Evolutionary conservation across 2,888 invertebrate genomes (phyloP).

Genomic region (Muschampia plurimacula): DNA sequence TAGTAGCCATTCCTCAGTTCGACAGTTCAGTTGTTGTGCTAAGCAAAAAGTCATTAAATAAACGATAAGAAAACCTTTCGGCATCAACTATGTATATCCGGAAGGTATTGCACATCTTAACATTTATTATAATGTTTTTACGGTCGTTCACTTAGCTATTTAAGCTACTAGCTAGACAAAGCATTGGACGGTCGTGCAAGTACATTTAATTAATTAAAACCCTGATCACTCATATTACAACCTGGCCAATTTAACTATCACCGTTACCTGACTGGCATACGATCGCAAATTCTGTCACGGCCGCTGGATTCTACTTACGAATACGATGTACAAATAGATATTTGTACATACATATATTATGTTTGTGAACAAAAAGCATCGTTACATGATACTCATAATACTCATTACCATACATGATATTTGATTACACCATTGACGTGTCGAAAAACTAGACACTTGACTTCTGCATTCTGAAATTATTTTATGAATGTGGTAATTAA

Average conservation of each 20-base stretch:
- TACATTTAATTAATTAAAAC: conserved; percentile 33
- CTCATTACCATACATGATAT: not conserved
- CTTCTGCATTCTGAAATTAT: not conserved
- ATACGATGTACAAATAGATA: conserved; percentile 24
- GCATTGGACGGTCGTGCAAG: conserved; percentile 7
- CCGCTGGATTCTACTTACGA: conserved; percentile 37
- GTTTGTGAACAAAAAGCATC: conserved; percentile 7
- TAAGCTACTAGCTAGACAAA: conserved; percentile 1
- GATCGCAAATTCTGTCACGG: conserved; percentile 39
- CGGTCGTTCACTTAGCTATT: not conserved
- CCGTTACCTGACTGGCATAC: conserved; percentile 29
- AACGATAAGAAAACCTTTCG: not conserved
- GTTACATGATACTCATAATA: conserved; percentile 9
- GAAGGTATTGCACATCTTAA: too few species aligned
- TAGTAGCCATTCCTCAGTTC: not conserved
- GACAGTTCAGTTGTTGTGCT: not conserved
- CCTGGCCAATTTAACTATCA: conserved; percentile 29
- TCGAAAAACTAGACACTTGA: conserved; percentile 4
- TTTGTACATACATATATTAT: conserved; percentile 2
- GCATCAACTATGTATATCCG: not conserved
- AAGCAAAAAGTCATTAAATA: not conserved
- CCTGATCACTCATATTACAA: conserved; percentile 34
- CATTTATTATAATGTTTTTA: not conserved
- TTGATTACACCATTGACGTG: conserved; percentile 21
- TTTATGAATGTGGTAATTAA: not conserved